Conservation (phyloP, 2,888 invertebrate species). For the Parnassius mnemosyne region DNA sequence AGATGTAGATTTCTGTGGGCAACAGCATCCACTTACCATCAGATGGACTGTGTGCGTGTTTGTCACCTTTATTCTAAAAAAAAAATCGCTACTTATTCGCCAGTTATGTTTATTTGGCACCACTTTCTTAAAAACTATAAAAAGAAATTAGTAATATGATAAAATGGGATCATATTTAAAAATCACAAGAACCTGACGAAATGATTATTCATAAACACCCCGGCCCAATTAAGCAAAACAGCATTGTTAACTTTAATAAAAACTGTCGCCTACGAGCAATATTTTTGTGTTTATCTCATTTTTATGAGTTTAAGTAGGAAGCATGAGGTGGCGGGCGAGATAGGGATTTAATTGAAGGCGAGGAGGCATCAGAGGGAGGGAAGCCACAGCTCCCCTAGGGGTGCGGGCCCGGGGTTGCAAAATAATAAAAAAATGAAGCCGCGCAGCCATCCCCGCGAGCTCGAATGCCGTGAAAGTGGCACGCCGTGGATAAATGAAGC, state of each 20-base stretch:
- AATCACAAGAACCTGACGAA: conserved; percentile 35
- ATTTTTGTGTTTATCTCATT: conserved; percentile 74
- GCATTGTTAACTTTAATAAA: conserved; percentile 58
- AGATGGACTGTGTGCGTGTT: no score
- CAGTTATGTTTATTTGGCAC: no score
- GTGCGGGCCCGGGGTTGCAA: conserved; percentile 15
- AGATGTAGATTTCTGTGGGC: no score
- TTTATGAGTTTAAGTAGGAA: conserved; percentile 74
- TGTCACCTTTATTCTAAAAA: no score
- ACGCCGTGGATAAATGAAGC: conserved; percentile 78
- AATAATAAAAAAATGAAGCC: conserved; percentile 74
- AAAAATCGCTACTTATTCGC: no score
- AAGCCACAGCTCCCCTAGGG: conserved; percentile 22
- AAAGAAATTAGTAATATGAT: no score
- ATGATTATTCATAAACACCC: conserved; percentile 34
- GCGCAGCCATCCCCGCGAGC: conserved; percentile 69
- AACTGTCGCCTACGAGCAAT: conserved; percentile 64
- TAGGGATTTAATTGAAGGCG: conserved; percentile 78
- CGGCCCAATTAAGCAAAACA: conserved; percentile 44
- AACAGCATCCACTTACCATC: no score
- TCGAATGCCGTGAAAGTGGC: conserved; percentile 79
- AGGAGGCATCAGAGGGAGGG: conserved; percentile 55
- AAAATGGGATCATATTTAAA: conserved; percentile 26
- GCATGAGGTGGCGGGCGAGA: conserved; percentile 69
- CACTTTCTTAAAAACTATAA: no score